phyloP scores from a whole-genome alignment of 2,113 vertebrate genomes.

The Cephalophus harveyi region DNA sequence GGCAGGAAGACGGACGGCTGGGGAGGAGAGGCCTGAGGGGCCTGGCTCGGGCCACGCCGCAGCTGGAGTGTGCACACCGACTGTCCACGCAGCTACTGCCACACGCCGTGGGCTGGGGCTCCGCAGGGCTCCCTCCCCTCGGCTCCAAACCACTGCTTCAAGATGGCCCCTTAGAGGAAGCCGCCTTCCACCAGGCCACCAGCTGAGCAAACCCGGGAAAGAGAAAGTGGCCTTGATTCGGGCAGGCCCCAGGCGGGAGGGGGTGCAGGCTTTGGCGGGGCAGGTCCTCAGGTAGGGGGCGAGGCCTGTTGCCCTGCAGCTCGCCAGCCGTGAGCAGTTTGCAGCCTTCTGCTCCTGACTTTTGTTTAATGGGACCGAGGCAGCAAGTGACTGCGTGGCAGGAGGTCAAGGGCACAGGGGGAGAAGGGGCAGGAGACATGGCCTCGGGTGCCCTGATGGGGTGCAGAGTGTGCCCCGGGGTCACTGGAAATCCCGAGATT shows the following conservation, averaged over 20 bases:
- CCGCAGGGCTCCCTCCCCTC: conserved; percentile 68
- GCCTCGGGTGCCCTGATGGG: neutral
- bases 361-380: conserved; percentile 76
- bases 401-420: neutral
- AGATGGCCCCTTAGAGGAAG: conserved; percentile 73
- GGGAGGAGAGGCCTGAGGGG: conserved; percentile 44
- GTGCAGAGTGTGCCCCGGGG: accelerated
- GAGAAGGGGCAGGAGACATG: neutral
- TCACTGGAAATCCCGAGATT: neutral
- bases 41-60: conserved; percentile 65
- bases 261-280: conserved; percentile 19
- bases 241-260: neutral
- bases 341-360: conserved; percentile 71
- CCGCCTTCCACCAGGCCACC: conserved; percentile 76
- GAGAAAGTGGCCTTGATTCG: conserved; percentile 57
- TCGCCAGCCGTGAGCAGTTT: conserved; percentile 42
- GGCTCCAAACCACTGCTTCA: conserved; percentile 73
- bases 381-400: conserved; percentile 57
- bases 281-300: conserved; percentile 23
- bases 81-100: conserved; percentile 79
- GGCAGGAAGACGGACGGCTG: neutral
- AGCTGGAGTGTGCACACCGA: conserved; percentile 77
- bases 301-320: neutral
- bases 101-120: conserved; percentile 66
- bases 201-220: conserved; percentile 84